Evolutionary conservation across 1,140 invertebrate species (phyloP).

Genomic region (Tetragonula clypearis): DNA sequence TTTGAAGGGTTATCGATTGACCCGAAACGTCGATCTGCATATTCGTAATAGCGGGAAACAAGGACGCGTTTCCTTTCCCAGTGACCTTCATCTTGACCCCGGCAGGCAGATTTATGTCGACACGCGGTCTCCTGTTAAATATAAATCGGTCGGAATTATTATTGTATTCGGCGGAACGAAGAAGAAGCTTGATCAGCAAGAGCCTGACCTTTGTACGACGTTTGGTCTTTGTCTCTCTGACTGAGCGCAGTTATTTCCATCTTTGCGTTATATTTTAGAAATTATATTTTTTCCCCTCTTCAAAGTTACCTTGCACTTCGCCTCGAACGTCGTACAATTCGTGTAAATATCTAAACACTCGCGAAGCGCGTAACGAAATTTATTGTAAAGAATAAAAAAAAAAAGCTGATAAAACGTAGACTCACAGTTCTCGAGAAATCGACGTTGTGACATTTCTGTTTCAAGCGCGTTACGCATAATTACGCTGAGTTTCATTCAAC

Average conservation of each 20-base stretch:
- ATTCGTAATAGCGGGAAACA: slow-evolving; percentile 38
- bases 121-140: slow-evolving; percentile 25
- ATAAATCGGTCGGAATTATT: slow-evolving; percentile 15
- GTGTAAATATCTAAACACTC: too few species aligned
- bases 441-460: neutral
- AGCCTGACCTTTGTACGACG: slow-evolving; percentile 16
- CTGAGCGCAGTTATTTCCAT: neutral
- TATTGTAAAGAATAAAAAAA: too few species aligned
- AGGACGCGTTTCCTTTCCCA: slow-evolving; percentile 52
- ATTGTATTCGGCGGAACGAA: neutral
- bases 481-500: neutral
- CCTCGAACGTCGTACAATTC: too few species aligned
- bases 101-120: neutral
- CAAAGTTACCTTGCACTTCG: too few species aligned
- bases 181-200: neutral
- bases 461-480: neutral
- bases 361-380: too few species aligned
- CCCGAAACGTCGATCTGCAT: slow-evolving; percentile 43
- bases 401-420: too few species aligned
- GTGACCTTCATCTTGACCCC: slow-evolving; percentile 60
- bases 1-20: slow-evolving; percentile 58
- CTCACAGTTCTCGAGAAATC: neutral
- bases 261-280: neutral
- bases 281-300: too few species aligned
- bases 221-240: neutral